Base-by-base conservation (phyloP, 2,113 vertebrate species). In the Crotalus helleri region DNA sequence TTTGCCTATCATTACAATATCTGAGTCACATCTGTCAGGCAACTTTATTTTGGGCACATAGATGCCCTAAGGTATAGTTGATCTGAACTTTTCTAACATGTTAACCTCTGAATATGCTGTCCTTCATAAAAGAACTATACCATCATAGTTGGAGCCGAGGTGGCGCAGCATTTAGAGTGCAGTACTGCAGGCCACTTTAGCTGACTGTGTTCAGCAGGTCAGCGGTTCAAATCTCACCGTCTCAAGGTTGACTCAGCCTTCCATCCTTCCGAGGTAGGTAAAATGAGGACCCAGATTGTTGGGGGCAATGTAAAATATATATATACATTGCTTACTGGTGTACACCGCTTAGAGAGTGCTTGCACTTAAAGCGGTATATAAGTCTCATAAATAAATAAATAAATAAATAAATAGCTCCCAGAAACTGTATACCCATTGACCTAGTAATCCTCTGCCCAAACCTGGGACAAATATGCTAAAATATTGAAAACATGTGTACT, bases 1-100 rank as follows among this genome's bases (percentile, higher is more conserved):
- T 26, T 90, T 93, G 90, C 1, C 85, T 91, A 90, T 11, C 57
- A 89, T 93, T 86, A 87, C 91, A 92, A 58, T 1, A 69, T 26
- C 0, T 92, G 81, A 7, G 51, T 88, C 54, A 17, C 53, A 26
- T 21, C 85, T 86, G 58, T 13, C 3, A 13, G 33, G 39, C 69
- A 57, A 90, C 17, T 64, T n/a, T 92, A 86, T 44, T 81, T 39
- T 74, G 33, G 69, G n/a, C 15, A 81, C 33, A 81, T 33, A 0
- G 17, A 39, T 81, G 7, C 3, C 17, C 33, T 9, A 81, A 39
- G 33, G 19, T 81, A 51, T 51, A 81, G 33, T 21, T 81, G 74
- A 81, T 81, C 17, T 39, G 33, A 81, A 81, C n/a, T 19, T 81
- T 81, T 81, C 74, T 81, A 44, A 81, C 74, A 39, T 81, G 74